phyloP scores from a whole-genome alignment of 2,113 vertebrate species.

The Tympanuchus pallidicinctus region DNA sequence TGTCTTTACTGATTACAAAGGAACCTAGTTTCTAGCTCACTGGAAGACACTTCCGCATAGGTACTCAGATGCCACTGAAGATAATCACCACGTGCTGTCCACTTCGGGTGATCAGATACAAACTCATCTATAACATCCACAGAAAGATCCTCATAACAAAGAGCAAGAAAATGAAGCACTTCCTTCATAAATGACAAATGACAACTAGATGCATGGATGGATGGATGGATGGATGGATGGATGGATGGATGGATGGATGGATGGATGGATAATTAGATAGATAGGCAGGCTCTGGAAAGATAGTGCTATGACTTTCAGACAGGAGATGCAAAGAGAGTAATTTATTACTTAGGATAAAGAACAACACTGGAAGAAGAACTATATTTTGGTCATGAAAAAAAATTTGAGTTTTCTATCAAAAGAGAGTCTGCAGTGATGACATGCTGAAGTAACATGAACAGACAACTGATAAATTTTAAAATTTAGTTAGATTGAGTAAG shows the following conservation, averaged over 20 bases:
- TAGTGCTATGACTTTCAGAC: not conserved
- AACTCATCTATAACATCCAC: not conserved
- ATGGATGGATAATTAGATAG: too few relatives aligned
- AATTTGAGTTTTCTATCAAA: not conserved
- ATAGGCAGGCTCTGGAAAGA: not conserved
- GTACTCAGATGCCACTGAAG: not conserved
- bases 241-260: not conserved
- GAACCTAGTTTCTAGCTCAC: not conserved
- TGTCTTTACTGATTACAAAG: not conserved
- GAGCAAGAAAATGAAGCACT: not conserved
- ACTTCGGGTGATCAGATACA: not conserved
- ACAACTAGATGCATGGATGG: too few relatives aligned
- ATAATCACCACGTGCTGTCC: not conserved
- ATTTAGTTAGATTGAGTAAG: not conserved
- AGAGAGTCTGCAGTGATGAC: not conserved
- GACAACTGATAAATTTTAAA: not conserved
- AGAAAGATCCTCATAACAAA: not conserved
- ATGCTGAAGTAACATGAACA: not conserved
- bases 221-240: too few relatives aligned
- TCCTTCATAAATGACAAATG: not conserved
- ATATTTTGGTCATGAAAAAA: not conserved
- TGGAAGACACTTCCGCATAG: not conserved
- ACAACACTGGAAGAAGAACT: not conserved
- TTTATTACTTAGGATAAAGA: not conserved
- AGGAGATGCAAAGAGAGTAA: not conserved